Base-by-base conservation (phyloP, 2,888 invertebrate genomes). In the Chrysolina haemoptera region DNA sequence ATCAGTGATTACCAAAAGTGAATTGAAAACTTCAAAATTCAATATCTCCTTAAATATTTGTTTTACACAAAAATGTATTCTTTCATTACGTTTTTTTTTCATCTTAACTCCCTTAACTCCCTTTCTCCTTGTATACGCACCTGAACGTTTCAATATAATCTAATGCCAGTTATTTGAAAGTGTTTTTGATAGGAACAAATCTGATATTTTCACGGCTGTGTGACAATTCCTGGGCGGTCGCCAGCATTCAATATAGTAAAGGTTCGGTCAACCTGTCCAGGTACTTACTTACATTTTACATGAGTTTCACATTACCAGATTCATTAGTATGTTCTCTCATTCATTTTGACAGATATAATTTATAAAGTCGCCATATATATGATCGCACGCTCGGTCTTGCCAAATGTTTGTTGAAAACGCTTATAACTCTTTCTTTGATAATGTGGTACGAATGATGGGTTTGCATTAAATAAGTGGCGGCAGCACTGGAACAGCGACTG, bases 261-360 rank as follows among this genome's bases (percentile, higher is more conserved):
- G 63, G 62, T 70, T 66, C 70, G 43, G 18, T 16, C 62, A 66
- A 53, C 69, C 59, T 71, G 63, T 59, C 69, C 74, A 40, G 53
- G 46, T 72, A 66, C 62, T 70, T 72, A 59, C 65, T 66, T 67
- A 72, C 63, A 74, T 70, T 70, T 67, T 62, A 74, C 74, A 76
- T 68, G 67, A 68, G 76, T 63, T 70, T 74, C 68, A 74, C 76
- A 76, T 76, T 74, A 76, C 74, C 53, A 74, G 74, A 74, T 76
- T 76, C 74, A 74, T 76, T 76, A 76, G 69, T 67, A 66, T 71
- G 76, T 73, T 73, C 64, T 73, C 73, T 73, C 73, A 71, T 68
- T 71, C 59, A n/a, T 43, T 68, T 50, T 71, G 76, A 71, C 76
- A 70, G 73, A 22, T 16, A 41, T 73, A 76, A 76, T 76, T 76